These are phyloP conservation scores for Scopus umbretta DNA, from an alignment of 2,113 vertebrate species.

Conservation along the genomic window DNA sequence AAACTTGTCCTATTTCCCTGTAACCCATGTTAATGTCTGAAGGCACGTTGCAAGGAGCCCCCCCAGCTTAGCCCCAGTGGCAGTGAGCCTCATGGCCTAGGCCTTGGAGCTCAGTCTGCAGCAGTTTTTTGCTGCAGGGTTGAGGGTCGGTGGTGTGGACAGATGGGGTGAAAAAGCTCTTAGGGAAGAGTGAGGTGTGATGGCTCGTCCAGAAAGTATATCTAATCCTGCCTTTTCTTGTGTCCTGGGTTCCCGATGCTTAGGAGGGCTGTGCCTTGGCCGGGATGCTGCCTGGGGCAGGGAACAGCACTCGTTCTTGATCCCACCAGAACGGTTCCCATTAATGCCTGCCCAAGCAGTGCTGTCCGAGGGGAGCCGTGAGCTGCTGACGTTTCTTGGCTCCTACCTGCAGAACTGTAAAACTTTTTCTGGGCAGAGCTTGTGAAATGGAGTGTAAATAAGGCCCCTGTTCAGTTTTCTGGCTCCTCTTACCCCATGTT, in stretches of 20 bases:
- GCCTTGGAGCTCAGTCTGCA: neutral
- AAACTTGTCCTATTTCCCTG: accelerated
- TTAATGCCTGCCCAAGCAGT: neutral
- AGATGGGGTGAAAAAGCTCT: neutral
- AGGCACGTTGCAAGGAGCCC: neutral
- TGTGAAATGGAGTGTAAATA: neutral
- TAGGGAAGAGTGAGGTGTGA: neutral
- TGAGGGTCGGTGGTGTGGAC: neutral
- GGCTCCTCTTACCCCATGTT: neutral
- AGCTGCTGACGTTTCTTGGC: neutral
- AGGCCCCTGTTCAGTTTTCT: neutral
- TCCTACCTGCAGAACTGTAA: neutral
- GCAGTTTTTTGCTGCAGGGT: neutral
- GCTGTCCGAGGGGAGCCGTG: neutral
- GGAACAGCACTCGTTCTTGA: accelerated
- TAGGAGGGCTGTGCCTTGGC: neutral
- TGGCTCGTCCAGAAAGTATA: neutral
- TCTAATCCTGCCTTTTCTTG: neutral
- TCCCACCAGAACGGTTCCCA: neutral
- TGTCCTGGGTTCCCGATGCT: neutral
- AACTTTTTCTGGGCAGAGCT: neutral
- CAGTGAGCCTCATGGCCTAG: neutral
- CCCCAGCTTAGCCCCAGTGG: neutral
- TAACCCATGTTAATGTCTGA: neutral
- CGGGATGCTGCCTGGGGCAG: neutral